Base-by-base conservation (phyloP, 92 coral and sea anemone species). In the Paragorgia papillata region DNA sequence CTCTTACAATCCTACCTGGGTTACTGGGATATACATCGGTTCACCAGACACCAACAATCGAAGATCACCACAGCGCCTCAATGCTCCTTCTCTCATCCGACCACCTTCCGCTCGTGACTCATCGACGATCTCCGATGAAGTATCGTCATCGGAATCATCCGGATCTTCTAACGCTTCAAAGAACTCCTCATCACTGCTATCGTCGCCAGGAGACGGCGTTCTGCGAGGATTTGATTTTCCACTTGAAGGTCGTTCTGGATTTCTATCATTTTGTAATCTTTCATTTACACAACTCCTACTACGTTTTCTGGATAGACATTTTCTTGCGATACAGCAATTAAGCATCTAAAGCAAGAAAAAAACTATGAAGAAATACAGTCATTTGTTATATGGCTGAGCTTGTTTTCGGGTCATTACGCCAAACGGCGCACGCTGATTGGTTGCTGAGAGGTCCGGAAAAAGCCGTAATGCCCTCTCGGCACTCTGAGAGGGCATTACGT, bases 291-390 rank as follows among this genome's bases (percentile, higher is more conserved):
- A 74, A 78, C 40, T 44, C 35, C 35, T 74, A 58, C 68, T 62
- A 20, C 77, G 64, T 46, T 43, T 62, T 80, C 79, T 85, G 48
- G 92, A 86, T 35, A 87, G 41, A 32, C 99, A 74, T 65, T 90
- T 85, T 69, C 99, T 89, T 41, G 92, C 97, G 41, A 95, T 95
- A 75, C 99, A 95, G 39, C 97, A 91, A 68, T 95, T 95, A 6
- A 95, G 77, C 99, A 95, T 95, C 99, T 95, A 76, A 22, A 67
- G 64, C 35, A 15, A 25, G 54, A 20, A 26, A 69, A 29, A 4
- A 46, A n/a, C n/a, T n/a, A 25, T 33, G 25, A 73, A 18, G 15
- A 48, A 19, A n/a, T n/a, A n/a, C n/a, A n/a, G n/a, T n/a, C 26
- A 55, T 27, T 55, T 37, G 43, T 37, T 4, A 4, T 37, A 4